phyloP scores from a whole-genome alignment of 2,888 invertebrate species.

The Trypoxylon attenuatum region DNA sequence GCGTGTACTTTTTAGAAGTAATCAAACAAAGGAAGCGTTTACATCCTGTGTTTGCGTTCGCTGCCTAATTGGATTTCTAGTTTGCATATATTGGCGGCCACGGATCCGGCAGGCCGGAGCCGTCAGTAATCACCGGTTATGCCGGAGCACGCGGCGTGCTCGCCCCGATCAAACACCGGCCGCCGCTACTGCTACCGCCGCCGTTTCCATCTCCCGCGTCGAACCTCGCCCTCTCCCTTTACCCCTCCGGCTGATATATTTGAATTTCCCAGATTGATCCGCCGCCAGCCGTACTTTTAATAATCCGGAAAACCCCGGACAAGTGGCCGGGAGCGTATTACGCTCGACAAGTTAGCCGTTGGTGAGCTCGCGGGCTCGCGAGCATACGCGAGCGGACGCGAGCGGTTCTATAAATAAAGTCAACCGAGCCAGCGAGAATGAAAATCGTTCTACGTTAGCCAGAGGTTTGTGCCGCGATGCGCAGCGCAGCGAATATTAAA shows the following conservation, averaged over 20 bases:
- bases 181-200: no score
- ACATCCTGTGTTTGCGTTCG: slow-evolving; percentile 62
- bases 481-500: background rate
- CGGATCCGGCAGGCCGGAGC: background rate
- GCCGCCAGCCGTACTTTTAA: slow-evolving; percentile 8
- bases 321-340: slow-evolving; percentile 1
- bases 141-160: background rate
- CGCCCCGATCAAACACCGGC: slow-evolving; percentile 7
- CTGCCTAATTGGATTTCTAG: slow-evolving; percentile 65
- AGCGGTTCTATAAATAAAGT: slow-evolving; percentile 1
- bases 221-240: no score
- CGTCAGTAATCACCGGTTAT: slow-evolving; percentile 20
- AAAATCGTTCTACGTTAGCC: no score
- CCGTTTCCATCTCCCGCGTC: no score
- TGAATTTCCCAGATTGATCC: slow-evolving; percentile 22
- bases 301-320: slow-evolving; percentile 10
- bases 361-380: background rate
- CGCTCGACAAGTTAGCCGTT: slow-evolving; percentile 10
- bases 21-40: slow-evolving; percentile 60
- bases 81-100: slow-evolving; percentile 25
- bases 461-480: no score
- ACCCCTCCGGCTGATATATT: slow-evolving; percentile 29
- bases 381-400: background rate
- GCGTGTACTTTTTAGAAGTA: slow-evolving; percentile 61
- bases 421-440: no score